A percentile compares a stretch with the other conserved stretches of the same genome.
Conservation (phyloP, 2,888 invertebrate species). For the Lithophane socia region DNA sequence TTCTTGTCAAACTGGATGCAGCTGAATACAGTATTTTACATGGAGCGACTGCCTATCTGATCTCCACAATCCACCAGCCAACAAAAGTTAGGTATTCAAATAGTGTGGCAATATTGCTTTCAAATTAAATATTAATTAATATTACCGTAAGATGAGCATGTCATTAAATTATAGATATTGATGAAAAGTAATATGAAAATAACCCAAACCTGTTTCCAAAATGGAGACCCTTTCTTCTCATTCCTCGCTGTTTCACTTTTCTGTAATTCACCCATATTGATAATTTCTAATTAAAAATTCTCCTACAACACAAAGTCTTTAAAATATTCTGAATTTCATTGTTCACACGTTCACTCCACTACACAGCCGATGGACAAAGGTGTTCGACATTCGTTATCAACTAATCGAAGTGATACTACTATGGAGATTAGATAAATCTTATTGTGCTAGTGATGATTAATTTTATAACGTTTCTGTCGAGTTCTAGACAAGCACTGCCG, state of each 20-base stretch:
- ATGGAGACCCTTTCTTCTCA: constrained; percentile 63
- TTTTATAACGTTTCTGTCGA: constrained; percentile 19
- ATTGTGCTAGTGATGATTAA: constrained; percentile 22
- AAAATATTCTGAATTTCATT: constrained; percentile 39
- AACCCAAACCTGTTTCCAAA: constrained; percentile 69
- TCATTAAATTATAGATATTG: background rate
- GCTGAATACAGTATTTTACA: too few relatives aligned
- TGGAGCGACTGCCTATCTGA: too few relatives aligned
- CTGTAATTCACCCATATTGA: constrained; percentile 66
- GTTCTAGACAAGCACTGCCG: background rate
- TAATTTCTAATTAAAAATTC: background rate
- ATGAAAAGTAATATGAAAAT: background rate
- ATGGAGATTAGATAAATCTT: constrained; percentile 48
- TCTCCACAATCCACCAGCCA: too few relatives aligned
- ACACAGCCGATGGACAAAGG: constrained; percentile 29
- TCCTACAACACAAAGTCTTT: constrained; percentile 15
- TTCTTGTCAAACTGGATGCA: too few relatives aligned
- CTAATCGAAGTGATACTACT: constrained; percentile 43
- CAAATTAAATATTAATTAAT: background rate
- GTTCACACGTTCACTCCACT: constrained; percentile 47
- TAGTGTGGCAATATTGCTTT: too few relatives aligned
- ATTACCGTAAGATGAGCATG: background rate
- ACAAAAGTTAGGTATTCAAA: too few relatives aligned
- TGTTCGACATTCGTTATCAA: constrained; percentile 2
- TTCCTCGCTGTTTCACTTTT: constrained; percentile 28